Evolutionary conservation across 2,888 invertebrate genomes (phyloP), one percentile per base, ranked within the genome.

Genomic region (Drosophila seclusa): DNA sequence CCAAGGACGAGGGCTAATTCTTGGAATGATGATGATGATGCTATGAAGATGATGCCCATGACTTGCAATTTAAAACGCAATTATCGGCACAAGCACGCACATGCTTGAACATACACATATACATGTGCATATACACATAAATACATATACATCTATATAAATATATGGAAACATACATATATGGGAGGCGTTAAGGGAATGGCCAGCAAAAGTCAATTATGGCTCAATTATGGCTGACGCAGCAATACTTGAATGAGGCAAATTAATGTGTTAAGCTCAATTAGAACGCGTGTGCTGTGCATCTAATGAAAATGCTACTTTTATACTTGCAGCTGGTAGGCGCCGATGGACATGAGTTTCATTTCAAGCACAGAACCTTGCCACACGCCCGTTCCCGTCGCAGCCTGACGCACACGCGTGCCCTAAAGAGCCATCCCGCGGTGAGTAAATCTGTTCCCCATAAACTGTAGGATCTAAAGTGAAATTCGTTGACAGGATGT

Each of bases 351-450:
- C 96, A 95, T 80, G 98, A 99, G 93, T 99, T 97, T 94, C 99
- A 99, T 93, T 99, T 99, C 94, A 95, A 98, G 66, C 98, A 98
- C 93, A 96, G 96, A 78, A 97, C 97, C n/a, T 94, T 99, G 76
- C 97, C 98, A 7, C 96, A 97, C 86, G 97, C 97, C 40, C 95
- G 99, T 68, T 95, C 96, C 70, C 96, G 97, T 90, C 94, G 99
- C 78, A 99, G 99, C 92, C 95, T 99, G 83, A 95, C 96, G 21
- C 99, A 99, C 92, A 96, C 96, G 82, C 95, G 98, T 73, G 94
- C 96, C 77, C 95, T 99, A 65, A 85, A 85, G 81, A 96, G 97
- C 68, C 98, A 99, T 93, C 98, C 99, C 48, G 94, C 97, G 95
- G 99, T 99, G 94, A 97, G 97, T 95, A 72, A 60, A 74, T 11